A percentile compares a stretch with the other conserved stretches of the same genome.
phyloP scores from a whole-genome alignment of 2,888 invertebrate species.

The Pinctada fucata region DNA sequence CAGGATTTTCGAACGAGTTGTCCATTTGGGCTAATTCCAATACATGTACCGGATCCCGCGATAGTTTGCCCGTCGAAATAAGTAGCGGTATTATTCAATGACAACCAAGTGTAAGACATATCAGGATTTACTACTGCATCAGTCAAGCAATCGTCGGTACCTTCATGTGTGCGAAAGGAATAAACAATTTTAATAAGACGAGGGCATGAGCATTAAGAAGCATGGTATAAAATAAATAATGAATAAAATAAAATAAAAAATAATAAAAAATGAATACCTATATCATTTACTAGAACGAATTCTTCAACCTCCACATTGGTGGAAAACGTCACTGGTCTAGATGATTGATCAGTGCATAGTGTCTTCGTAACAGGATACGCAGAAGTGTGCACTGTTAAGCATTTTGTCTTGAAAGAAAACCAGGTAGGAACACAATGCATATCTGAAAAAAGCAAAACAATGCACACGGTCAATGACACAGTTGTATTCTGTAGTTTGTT shows the following conservation, averaged over 20 bases:
- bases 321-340: conserved; percentile 3
- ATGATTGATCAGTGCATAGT: background rate
- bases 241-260: no score
- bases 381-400: conserved; percentile 12
- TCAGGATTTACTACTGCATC: conserved; percentile 11
- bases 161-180: no score
- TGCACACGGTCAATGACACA: background rate
- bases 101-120: conserved; percentile 3
- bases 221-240: no score
- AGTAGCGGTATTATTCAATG: background rate
- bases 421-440: conserved; percentile 19
- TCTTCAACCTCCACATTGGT: conserved; percentile 22
- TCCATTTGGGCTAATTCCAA: conserved; percentile 20
- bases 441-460: conserved; percentile 21
- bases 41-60: conserved; percentile 19
- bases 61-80: conserved; percentile 14
- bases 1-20: conserved; percentile 3
- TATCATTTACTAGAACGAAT: conserved; percentile 9
- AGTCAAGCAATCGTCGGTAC: conserved; percentile 16
- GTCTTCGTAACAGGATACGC: background rate
- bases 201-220: no score
- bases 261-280: conserved; percentile 9
- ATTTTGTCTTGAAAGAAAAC: conserved; percentile 23
- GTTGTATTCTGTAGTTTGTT: no score
- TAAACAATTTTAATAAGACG: no score